Evolutionary conservation across 1,140 invertebrate genomes (phyloP).

Genomic region (Aphelenchoides besseyi): DNA sequence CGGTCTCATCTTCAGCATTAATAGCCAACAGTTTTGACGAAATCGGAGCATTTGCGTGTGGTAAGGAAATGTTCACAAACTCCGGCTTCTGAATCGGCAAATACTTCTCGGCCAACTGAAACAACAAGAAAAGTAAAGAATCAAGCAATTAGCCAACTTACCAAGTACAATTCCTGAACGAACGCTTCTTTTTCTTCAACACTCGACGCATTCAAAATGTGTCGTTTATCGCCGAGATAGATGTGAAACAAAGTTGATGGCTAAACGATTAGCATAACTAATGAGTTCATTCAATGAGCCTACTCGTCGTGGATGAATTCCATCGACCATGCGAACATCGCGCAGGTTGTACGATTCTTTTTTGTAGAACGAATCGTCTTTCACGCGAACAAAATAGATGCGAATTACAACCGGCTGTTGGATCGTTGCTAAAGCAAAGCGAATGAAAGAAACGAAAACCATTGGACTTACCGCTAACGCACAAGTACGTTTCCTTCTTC

Average conservation of each 20-base stretch:
- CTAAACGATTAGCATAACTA: constrained; percentile 54
- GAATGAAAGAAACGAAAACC: too few species aligned
- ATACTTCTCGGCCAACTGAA: constrained; percentile 69
- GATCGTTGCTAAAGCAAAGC: constrained; percentile 42
- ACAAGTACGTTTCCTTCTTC: too few species aligned
- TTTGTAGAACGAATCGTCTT: constrained; percentile 37
- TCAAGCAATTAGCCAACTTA: constrained; percentile 18
- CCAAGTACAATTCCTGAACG: constrained; percentile 67
- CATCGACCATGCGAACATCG: constrained; percentile 45
- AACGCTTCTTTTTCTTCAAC: constrained; percentile 74
- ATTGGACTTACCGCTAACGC: too few species aligned
- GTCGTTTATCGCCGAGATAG: constrained; percentile 76
- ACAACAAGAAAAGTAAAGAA: constrained; percentile 25
- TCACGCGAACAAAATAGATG: constrained; percentile 36
- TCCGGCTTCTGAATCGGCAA: constrained; percentile 73
- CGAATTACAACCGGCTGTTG: constrained; percentile 39
- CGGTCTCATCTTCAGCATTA: too few species aligned
- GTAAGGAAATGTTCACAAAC: constrained; percentile 74
- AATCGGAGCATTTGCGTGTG: constrained; percentile 28
- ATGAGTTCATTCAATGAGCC: too few species aligned
- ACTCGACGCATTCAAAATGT: constrained; percentile 78
- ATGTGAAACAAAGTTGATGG: constrained; percentile 80
- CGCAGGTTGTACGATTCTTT: constrained; percentile 38
- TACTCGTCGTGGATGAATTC: constrained; percentile 43
- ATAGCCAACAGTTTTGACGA: background rate